These are phyloP conservation scores for Metacarcinus magister DNA, from an alignment of 2,888 invertebrate species.

Conservation along the genomic window DNA sequence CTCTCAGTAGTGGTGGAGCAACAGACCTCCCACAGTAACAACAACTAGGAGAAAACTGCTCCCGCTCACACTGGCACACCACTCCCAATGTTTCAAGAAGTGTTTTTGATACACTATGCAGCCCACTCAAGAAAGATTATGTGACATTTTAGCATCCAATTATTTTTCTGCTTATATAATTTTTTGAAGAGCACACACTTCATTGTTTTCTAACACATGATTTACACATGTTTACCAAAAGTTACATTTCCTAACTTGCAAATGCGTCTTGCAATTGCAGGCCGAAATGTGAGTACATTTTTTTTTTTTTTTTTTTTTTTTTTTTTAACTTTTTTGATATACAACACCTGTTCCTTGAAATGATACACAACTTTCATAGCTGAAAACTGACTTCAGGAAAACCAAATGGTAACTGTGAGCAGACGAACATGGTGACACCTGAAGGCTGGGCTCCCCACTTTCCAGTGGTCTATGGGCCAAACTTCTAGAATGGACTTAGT, in stretches of 20 bases:
- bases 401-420: slow-evolving; percentile 44
- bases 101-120: slow-evolving; percentile 37
- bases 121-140: background rate
- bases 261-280: background rate
- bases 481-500: slow-evolving; percentile 53
- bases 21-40: background rate
- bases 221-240: background rate
- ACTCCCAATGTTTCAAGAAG: slow-evolving; percentile 18
- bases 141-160: background rate
- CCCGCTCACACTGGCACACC: slow-evolving; percentile 37
- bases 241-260: background rate
- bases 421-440: slow-evolving; percentile 48
- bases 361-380: background rate
- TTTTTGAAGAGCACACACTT: background rate
- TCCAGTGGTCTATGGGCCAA: slow-evolving; percentile 49
- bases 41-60: background rate
- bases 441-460: slow-evolving; percentile 43
- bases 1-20: slow-evolving; percentile 49
- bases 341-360: slow-evolving; percentile 14
- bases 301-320: background rate
- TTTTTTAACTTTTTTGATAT: background rate
- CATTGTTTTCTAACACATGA: background rate
- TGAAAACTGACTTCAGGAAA: slow-evolving; percentile 45
- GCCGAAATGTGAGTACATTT: slow-evolving; percentile 6
- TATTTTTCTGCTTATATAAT: background rate